phyloP scores from a whole-genome alignment of 2,797 vertebrate species.

The Gephyroberyx darwinii region DNA sequence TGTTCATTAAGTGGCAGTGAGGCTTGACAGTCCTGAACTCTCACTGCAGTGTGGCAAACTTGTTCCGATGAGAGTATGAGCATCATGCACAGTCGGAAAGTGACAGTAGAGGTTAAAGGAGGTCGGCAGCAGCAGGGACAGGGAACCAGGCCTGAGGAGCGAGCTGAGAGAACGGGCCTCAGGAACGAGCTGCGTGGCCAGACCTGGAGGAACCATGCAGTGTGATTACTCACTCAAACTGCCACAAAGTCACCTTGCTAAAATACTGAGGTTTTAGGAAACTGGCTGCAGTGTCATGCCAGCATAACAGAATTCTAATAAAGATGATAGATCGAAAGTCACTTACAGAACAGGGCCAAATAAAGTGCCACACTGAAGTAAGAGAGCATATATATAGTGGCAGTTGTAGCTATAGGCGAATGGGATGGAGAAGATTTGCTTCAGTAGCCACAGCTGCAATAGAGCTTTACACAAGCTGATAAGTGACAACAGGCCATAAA shows the following conservation, averaged over 20 bases:
- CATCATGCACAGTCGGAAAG: conserved; percentile 57
- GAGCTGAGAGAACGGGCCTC: conserved; percentile 52
- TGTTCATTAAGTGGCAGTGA: conserved; percentile 76
- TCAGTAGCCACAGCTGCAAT: conserved; percentile 36
- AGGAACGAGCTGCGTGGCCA: conserved; percentile 50
- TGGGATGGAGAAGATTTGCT: conserved; percentile 53
- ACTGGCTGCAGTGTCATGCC: conserved; percentile 33
- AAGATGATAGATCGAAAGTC: conserved; percentile 30
- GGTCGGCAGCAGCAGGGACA: conserved; percentile 65
- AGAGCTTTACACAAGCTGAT: conserved; percentile 53
- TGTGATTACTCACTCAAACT: conserved; percentile 52
- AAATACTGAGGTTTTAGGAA: conserved; percentile 46
- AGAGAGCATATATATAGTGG: conserved; percentile 26
- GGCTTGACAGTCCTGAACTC: conserved; percentile 69
- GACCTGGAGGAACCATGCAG: conserved; percentile 61
- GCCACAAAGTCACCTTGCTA: conserved; percentile 71
- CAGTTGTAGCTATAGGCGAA: conserved; percentile 57
- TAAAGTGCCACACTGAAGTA: conserved; percentile 44
- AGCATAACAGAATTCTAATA: conserved; percentile 56
- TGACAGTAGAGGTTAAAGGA: conserved; percentile 77
- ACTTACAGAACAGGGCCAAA: conserved; percentile 31
- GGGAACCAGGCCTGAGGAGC: conserved; percentile 48
- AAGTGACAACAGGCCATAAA: conserved; percentile 63
- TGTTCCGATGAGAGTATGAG: conserved; percentile 40
- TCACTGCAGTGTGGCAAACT: conserved; percentile 62